phyloP scores from a whole-genome alignment of 1,140 invertebrate species.

The Brachionus rotundiformis region DNA sequence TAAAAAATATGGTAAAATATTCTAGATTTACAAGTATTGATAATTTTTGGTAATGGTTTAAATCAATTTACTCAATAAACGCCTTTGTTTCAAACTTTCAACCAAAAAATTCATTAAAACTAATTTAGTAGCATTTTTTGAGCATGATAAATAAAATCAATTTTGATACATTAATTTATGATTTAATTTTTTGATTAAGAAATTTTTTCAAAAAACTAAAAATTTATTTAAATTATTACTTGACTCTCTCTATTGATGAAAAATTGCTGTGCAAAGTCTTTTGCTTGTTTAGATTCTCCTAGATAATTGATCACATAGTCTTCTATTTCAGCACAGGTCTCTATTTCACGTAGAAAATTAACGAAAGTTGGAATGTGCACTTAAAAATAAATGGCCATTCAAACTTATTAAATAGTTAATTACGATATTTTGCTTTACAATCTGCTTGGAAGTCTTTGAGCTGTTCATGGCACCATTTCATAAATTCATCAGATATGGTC shows the following conservation, averaged over 20 bases:
- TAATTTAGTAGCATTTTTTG: no score
- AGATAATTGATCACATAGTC: slow-evolving; percentile 51
- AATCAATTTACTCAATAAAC: no score
- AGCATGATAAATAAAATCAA: no score
- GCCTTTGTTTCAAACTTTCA: no score
- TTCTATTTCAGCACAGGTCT: slow-evolving; percentile 35
- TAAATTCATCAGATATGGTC: slow-evolving; percentile 49
- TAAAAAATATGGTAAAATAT: no score
- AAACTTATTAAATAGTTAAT: neutral
- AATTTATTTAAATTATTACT: neutral
- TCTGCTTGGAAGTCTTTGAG: slow-evolving; percentile 44
- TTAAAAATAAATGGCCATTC: slow-evolving; percentile 2
- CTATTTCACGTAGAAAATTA: slow-evolving; percentile 45
- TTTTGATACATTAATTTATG: no score
- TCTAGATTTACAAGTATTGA: no score
- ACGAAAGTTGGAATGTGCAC: slow-evolving; percentile 50
- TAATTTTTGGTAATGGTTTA: no score
- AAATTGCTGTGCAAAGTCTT: slow-evolving; percentile 51
- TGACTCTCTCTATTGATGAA: slow-evolving; percentile 40
- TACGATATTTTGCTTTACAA: neutral
- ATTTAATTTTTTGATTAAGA: no score
- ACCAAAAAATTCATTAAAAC: no score
- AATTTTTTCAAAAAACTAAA: no score
- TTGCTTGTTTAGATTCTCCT: slow-evolving; percentile 41
- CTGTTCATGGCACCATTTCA: slow-evolving; percentile 49